Evolutionary conservation across 2,113 vertebrate genomes (phyloP), one percentile per base, ranked within the genome.

Genomic region (Misgurnus anguillicaudatus): DNA sequence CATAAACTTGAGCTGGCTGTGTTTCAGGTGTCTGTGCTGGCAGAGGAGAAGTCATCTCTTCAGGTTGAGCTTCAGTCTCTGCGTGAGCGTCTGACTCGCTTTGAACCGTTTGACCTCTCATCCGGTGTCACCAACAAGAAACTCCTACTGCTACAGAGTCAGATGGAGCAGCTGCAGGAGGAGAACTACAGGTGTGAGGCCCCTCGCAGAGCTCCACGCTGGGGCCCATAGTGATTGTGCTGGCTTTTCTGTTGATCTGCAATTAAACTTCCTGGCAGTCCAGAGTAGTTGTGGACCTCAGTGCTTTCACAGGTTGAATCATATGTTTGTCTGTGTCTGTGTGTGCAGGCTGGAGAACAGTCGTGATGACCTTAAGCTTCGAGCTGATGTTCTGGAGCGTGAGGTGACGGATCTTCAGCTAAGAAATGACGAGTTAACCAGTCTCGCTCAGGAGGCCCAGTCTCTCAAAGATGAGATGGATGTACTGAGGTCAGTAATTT

Each of bases 391-490:
- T 7, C 86, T 97, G 77, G 91, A 95, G 85, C 91, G 91, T 0
- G 94, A 97, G 76, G 85, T 94, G 6, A 6, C 73, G 0, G 93
- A 95, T 16, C 85, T 96, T 84, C 94, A 94, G 42, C 93, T 90
- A 11, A 91, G 94, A 0, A 96, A 95, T 11, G 94, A 96, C 60
- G 94, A 94, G 4, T 91, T 97, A 80, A 95, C 93, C 66, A 94
- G 93, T 82, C 91, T 97, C 82, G 95, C 96, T 1, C 92, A 95
- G 64, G 95, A 97, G 81, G 94, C 95, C 0, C 95, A 96, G 87
- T 81, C 89, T 0, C 91, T 97, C 38, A 95, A 96, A 87, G 95
- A 97, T 1, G 95, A 97, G 87, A 97, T 97, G 94, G 95, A 97
- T 36, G 92, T 96, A 16, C 93, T 97, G n/a, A 89, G 95, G 95